Base-by-base conservation (phyloP, 2,113 vertebrate species). In the Progne subis region DNA sequence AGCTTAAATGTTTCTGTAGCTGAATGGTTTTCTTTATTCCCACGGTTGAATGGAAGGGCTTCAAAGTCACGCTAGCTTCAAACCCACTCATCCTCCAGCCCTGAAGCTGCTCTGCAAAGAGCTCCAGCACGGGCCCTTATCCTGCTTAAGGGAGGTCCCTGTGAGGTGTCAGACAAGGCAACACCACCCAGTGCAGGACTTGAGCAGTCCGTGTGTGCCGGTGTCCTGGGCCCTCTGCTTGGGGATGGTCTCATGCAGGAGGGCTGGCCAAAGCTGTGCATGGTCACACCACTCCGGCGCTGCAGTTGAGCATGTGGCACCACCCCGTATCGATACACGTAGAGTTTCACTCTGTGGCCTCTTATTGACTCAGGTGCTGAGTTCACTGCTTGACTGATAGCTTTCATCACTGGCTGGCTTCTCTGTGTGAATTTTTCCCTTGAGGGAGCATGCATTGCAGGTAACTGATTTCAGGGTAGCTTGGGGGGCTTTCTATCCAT, bases 271-370 rank as follows among this genome's bases (percentile, higher is more conserved):
- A 1, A n/a, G 61, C 61, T 25, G 11, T 8, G 0, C 13, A 0
- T 0, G 19, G 25, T 8, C 57, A 23, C 43, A 5, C 24, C 10
- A 50, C 55, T 8, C 3, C 60, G 6, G 68, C 3, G 1, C 75
- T 12, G 5, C 6, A 5, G 28, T 5, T 29, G 0, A 23, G 68
- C 47, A 2, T 37, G 2, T 8, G 68, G 17, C 43, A 1, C 41
- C 10, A 0, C 5, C 23, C 63, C 0, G 0, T 23, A 2, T 0
- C 0, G 0, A 3, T 2, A 5, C 2, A 4, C 1, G 2, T 0
- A 10, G 15, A 12, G 44, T 55, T 81, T 46, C 34, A 12, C 47
- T 32, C 53, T 18, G 49, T 4, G 18, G 67, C 57, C 44, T 46
- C 70, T 41, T 49, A 9, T 4, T 52, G 63, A 18, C n/a, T 31